Conservation (phyloP, 2,797 vertebrate species). For the Sebastes umbrosus region DNA sequence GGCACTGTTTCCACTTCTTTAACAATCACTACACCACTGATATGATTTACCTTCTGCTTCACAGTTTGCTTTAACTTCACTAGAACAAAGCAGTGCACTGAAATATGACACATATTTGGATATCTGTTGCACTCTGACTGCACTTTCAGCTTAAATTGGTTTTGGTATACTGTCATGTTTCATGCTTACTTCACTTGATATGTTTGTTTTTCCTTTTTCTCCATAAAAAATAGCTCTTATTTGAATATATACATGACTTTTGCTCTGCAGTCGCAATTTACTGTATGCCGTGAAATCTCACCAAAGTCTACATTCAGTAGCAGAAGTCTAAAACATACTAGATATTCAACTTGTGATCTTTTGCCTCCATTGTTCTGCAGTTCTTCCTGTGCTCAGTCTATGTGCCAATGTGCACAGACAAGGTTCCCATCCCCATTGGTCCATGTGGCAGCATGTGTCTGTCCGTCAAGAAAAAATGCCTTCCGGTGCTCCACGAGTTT, state of each 20-base stretch:
- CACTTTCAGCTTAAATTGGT: background rate
- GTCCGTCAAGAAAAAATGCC: slow-evolving; percentile 94
- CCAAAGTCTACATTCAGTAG: background rate
- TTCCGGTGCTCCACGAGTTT: slow-evolving; percentile 95
- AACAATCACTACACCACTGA: background rate
- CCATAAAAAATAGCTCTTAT: background rate
- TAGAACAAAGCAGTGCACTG: background rate
- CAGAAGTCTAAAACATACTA: background rate
- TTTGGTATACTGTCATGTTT: background rate
- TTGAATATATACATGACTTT: background rate
- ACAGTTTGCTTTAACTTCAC: slow-evolving; percentile 5
- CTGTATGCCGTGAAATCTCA: background rate
- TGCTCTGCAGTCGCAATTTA: background rate
- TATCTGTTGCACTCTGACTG: background rate
- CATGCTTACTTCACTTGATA: background rate
- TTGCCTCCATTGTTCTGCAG: slow-evolving; percentile 66
- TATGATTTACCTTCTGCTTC: slow-evolving; percentile 2
- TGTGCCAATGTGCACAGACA: slow-evolving; percentile 99
- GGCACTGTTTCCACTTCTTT: slow-evolving; percentile 13
- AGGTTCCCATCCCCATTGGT: slow-evolving; percentile 96
- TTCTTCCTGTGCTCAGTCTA: slow-evolving; percentile 99
- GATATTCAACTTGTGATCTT: background rate
- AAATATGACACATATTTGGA: background rate
- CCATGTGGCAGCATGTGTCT: slow-evolving; percentile 98
- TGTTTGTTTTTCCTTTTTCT: background rate